phyloP scores from a whole-genome alignment of 2,888 invertebrate species.

The Ommatoiulus sabulosus region DNA sequence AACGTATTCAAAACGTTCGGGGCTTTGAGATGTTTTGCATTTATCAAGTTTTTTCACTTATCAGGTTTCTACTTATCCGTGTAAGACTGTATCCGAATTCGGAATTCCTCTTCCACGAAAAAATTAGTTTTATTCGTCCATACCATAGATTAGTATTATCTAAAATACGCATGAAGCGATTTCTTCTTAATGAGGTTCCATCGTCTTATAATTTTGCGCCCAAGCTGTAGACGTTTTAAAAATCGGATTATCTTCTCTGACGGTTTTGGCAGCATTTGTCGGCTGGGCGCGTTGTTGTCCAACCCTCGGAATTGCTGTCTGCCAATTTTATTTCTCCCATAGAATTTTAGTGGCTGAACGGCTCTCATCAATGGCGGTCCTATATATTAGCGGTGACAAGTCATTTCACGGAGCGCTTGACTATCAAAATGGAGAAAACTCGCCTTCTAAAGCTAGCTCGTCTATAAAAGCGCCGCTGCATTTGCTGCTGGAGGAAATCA shows the following conservation, averaged over 20 bases:
- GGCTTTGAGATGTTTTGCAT: no score
- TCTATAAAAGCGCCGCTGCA: conserved; percentile 4
- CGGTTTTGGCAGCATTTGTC: neutral
- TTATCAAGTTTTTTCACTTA: no score
- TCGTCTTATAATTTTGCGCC: no score
- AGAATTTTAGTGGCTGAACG: conserved; percentile 40
- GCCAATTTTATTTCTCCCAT: conserved; percentile 41
- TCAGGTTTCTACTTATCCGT: no score
- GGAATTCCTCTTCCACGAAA: no score
- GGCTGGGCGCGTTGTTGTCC: neutral
- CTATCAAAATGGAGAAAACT: conserved; percentile 46
- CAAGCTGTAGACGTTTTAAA: neutral
- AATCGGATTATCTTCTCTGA: conserved; percentile 31
- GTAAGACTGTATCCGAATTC: no score
- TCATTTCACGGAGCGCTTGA: conserved; percentile 41
- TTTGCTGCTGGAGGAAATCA: conserved; percentile 40
- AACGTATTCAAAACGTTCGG: no score
- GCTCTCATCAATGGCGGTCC: conserved; percentile 42
- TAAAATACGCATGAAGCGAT: no score
- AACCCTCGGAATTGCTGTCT: neutral
- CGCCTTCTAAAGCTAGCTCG: conserved; percentile 20
- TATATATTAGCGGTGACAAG: conserved; percentile 47
- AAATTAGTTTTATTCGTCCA: no score
- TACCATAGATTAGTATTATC: no score
- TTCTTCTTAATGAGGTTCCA: no score